Conservation (phyloP, 2,797 vertebrate genomes). For the Kryptopterus vitreolus region DNA sequence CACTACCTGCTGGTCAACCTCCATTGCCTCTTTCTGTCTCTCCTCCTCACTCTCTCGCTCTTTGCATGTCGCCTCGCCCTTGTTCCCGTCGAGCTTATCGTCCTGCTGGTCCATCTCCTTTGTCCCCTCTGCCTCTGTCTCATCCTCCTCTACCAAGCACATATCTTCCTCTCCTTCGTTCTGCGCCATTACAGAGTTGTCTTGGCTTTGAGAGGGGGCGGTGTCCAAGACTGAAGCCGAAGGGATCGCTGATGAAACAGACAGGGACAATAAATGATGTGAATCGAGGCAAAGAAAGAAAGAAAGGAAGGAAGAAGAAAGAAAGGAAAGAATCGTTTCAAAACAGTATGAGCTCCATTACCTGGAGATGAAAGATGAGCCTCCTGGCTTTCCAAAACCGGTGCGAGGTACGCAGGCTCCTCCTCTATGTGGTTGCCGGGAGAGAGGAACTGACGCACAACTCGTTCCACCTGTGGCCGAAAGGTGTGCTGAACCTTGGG, state of each 20-base stretch:
- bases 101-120: conserved; percentile 50
- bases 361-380: conserved; percentile 74
- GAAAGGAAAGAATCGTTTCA: not conserved
- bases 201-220: conserved; percentile 89
- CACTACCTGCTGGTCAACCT: conserved; percentile 56
- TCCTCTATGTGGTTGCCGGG: conserved; percentile 83
- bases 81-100: conserved; percentile 66
- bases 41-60: conserved; percentile 64
- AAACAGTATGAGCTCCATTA: conserved; percentile 51
- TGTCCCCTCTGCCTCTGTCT: conserved; percentile 50
- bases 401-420: conserved; percentile 42
- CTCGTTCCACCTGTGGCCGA: conserved; percentile 94
- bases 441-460: conserved; percentile 92
- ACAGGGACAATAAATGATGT: not conserved
- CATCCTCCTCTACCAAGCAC: conserved; percentile 71
- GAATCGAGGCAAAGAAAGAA: not conserved
- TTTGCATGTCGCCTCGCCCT: conserved; percentile 52
- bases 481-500: conserved; percentile 98
- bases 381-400: conserved; percentile 76
- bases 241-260: conserved; percentile 15
- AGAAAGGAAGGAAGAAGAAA: not conserved
- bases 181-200: conserved; percentile 90
- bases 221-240: conserved; percentile 72
- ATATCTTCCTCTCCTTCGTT: conserved; percentile 75
- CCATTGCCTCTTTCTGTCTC: conserved; percentile 70